These are phyloP conservation scores for Balanococcus diminutus DNA, from an alignment of 2,888 invertebrate species.

Conservation along the genomic window DNA sequence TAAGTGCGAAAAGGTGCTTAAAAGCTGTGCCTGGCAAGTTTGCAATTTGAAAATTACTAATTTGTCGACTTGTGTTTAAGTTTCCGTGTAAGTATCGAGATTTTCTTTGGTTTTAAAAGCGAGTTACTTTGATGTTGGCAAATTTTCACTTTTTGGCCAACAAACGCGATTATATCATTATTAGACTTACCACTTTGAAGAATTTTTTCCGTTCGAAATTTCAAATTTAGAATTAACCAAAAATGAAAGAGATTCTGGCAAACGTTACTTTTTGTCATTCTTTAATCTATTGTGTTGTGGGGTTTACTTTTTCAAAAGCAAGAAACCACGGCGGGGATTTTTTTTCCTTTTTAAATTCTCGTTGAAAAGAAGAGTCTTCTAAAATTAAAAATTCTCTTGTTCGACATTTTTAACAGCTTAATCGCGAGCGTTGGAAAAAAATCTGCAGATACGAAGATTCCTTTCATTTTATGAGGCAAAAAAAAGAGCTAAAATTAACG, in stretches of 20 bases:
- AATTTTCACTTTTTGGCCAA: neutral
- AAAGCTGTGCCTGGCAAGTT: neutral
- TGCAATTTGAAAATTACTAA: neutral
- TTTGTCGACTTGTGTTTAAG: neutral
- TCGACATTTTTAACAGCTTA: neutral
- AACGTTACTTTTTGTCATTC: neutral
- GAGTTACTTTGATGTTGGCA: neutral
- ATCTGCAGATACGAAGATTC: neutral
- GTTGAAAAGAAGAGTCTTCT: neutral
- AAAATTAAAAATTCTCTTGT: neutral
- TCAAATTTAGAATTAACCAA: neutral
- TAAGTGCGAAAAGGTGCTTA: constrained; percentile 1
- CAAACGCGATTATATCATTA: neutral
- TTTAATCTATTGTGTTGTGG: neutral
- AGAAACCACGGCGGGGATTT: neutral
- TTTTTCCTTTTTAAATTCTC: neutral
- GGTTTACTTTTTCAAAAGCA: neutral
- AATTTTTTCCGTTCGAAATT: neutral
- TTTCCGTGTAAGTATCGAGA: neutral
- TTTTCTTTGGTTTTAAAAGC: neutral
- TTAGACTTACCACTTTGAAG: neutral
- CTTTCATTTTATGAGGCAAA: neutral
- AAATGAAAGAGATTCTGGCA: neutral
- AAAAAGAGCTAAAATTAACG: neutral
- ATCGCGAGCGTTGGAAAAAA: neutral